phyloP scores from a whole-genome alignment of 2,113 vertebrate genomes.

The Otus sunia region DNA sequence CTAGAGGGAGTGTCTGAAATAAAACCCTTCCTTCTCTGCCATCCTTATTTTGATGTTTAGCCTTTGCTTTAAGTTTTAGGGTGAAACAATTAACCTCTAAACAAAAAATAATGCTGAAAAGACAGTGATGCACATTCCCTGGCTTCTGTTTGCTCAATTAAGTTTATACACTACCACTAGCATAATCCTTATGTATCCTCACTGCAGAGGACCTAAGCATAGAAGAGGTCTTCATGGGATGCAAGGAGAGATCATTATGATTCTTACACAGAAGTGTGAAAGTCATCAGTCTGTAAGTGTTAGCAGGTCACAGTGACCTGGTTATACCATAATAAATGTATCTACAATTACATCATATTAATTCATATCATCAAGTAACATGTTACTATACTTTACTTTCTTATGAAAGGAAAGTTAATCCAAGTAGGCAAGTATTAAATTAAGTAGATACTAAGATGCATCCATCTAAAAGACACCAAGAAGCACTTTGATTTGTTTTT shows the following conservation, averaged over 20 bases:
- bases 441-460: neutral
- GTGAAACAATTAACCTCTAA: constrained; percentile 39
- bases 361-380: neutral
- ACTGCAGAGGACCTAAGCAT: neutral
- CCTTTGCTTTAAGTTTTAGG: neutral
- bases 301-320: neutral
- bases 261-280: neutral
- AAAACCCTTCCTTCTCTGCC: neutral
- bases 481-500: neutral
- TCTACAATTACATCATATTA: neutral
- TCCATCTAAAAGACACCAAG: neutral
- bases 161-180: neutral
- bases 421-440: neutral
- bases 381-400: accelerated
- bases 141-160: neutral
- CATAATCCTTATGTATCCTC: neutral
- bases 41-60: constrained; percentile 5
- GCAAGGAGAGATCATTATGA: neutral
- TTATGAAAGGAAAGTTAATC: neutral
- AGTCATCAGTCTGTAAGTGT: neutral
- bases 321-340: neutral
- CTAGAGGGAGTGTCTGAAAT: neutral
- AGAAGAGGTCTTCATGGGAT: neutral
- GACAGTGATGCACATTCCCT: neutral
- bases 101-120: neutral